Evolutionary conservation across 2,797 vertebrate genomes (phyloP).

Genomic region (Neosilurus hyrtlii): DNA sequence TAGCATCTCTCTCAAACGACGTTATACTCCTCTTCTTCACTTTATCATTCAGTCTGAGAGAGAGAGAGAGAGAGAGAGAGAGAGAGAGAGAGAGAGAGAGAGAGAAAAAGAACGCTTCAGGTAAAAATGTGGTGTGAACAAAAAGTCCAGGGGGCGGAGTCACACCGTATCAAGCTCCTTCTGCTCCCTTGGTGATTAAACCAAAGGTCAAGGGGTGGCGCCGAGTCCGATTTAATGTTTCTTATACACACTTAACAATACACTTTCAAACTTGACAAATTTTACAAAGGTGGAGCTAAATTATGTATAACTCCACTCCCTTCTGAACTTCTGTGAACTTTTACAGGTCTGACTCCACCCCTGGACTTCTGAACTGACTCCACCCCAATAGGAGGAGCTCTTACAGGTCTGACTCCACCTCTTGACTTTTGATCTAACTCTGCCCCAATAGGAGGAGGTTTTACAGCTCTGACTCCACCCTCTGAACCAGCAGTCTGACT

Average conservation of each 20-base stretch:
- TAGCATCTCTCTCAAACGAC: constrained; percentile 76
- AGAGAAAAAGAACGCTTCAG: no score
- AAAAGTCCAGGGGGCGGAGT: not conserved
- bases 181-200: not conserved
- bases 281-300: no score
- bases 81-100: not conserved
- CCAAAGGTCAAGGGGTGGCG: not conserved
- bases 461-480: no score
- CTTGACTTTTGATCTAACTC: no score
- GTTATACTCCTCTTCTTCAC: constrained; percentile 80
- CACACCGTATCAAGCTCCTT: not conserved
- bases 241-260: not conserved
- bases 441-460: no score
- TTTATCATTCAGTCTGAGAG: constrained; percentile 74
- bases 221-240: not conserved
- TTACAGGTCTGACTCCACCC: not conserved
- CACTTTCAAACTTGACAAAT: not conserved
- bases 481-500: no score
- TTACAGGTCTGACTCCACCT: not conserved
- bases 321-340: no score
- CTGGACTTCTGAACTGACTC: not conserved
- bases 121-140: not conserved
- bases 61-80: constrained; percentile 3
- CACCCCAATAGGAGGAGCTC: not conserved
- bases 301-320: no score